Percentiles rank a stretch among this genome's conserved stretches.
Conservation (phyloP, 2,888 invertebrate species). For the Oscheius sp. region DNA sequence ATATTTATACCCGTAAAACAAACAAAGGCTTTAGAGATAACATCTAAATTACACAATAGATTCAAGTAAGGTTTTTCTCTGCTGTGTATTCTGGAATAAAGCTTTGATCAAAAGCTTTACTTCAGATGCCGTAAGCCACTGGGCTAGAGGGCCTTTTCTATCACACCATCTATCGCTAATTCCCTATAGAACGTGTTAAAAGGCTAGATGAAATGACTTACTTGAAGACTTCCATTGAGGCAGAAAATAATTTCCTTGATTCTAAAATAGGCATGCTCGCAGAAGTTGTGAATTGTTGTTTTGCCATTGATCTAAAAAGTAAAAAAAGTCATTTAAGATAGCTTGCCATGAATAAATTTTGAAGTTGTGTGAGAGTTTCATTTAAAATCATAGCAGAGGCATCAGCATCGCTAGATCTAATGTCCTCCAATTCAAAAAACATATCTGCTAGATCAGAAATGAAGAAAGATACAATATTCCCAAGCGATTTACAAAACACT, state of each 20-base stretch:
- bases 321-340: background rate
- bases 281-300: conserved; percentile 54
- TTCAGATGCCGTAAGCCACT: conserved; percentile 56
- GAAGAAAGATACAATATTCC: conserved; percentile 57
- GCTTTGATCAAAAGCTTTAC: conserved; percentile 53
- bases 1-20: too few relatives aligned
- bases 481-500: conserved; percentile 60
- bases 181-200: conserved; percentile 40
- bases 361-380: conserved; percentile 41
- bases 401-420: conserved; percentile 46
- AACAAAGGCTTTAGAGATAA: too few relatives aligned
- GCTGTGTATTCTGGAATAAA: conserved; percentile 52
- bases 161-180: conserved; percentile 67
- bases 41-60: too few relatives aligned
- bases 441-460: conserved; percentile 46
- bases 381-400: conserved; percentile 41
- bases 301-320: conserved; percentile 48
- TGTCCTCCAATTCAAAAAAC: conserved; percentile 35
- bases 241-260: conserved; percentile 64
- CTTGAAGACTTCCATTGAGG: conserved; percentile 58
- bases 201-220: background rate
- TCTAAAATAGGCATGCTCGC: conserved; percentile 59
- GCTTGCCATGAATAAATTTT: conserved; percentile 38
- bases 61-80: conserved; percentile 36
- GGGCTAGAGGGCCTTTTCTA: conserved; percentile 64